A percentile compares a stretch with the other conserved stretches of the same genome.
These are phyloP conservation scores for Crypturellus undulatus DNA, from an alignment of 2,113 vertebrate species.

Conservation along the genomic window DNA sequence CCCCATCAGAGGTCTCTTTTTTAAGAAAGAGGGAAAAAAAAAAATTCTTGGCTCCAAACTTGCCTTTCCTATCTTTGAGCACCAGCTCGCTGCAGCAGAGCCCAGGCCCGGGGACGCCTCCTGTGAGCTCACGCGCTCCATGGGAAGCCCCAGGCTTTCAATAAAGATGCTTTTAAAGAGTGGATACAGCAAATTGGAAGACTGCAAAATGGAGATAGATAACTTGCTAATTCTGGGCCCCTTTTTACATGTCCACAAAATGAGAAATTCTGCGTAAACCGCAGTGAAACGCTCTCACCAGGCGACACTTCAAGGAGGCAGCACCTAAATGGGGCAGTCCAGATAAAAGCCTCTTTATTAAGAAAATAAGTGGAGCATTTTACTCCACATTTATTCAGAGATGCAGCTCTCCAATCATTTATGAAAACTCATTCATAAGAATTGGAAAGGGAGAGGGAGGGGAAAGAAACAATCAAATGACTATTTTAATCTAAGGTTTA, in stretches of 20 bases:
- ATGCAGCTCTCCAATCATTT: conserved; percentile 48
- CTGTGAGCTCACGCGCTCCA: background rate
- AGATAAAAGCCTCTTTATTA: conserved; percentile 49
- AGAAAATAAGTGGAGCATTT: conserved; percentile 57
- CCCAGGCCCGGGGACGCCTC: background rate
- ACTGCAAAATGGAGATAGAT: background rate
- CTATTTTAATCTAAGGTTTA: conserved; percentile 67
- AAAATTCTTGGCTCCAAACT: background rate
- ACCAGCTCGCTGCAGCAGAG: background rate
- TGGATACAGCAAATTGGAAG: background rate
- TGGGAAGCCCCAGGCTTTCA: background rate
- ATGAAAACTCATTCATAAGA: conserved; percentile 62
- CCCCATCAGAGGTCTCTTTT: background rate
- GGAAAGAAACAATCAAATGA: conserved; percentile 54
- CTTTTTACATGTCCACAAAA: background rate
- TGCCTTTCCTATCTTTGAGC: background rate
- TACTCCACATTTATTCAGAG: conserved; percentile 41
- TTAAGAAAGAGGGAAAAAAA: background rate
- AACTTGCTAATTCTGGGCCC: background rate
- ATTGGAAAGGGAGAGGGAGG: background rate
- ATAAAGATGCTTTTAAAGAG: background rate
- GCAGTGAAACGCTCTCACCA: conserved; percentile 42
- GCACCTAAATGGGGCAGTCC: conserved; percentile 15
- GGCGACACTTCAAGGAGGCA: background rate
- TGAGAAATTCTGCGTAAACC: conserved; percentile 7